phyloP scores from a whole-genome alignment of 2,113 vertebrate genomes.

The Callopanchax toddi region DNA sequence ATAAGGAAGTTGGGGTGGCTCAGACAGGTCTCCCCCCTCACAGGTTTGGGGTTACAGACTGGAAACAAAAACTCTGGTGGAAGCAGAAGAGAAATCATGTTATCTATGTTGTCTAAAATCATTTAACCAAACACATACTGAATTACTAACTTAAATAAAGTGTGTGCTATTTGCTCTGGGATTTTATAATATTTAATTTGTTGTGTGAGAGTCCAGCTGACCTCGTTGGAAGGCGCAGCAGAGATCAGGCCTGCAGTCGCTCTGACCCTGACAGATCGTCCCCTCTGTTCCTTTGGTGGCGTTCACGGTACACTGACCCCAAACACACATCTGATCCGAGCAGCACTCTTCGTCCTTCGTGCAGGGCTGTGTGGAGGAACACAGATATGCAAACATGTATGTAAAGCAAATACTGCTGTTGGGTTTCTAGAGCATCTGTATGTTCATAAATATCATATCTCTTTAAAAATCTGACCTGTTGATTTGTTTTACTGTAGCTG shows the following conservation, averaged over 20 bases:
- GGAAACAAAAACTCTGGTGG: conserved; percentile 88
- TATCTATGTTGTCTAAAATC: no score
- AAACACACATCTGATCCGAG: conserved; percentile 87
- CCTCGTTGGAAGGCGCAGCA: conserved; percentile 93
- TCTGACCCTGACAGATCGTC: conserved; percentile 93
- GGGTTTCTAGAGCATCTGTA: no score
- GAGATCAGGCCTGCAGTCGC: conserved; percentile 83
- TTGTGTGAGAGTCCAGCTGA: conserved; percentile 49
- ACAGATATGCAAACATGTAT: conserved; percentile 2
- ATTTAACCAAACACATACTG: no score
- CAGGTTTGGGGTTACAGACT: conserved; percentile 86
- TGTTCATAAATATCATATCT: no score
- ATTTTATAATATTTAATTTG: no score
- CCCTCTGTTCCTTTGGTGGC: conserved; percentile 82
- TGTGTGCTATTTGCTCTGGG: no score
- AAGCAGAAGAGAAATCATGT: neutral
- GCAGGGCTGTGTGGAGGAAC: conserved; percentile 78
- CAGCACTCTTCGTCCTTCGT: conserved; percentile 90
- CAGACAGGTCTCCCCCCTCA: conserved; percentile 83
- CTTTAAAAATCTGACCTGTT: no score
- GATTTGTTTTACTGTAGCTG: neutral
- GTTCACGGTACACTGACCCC: conserved; percentile 85
- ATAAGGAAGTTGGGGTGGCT: conserved; percentile 85
- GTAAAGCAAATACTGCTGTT: neutral
- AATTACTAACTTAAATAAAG: no score